Conservation (phyloP, 1,140 invertebrate genomes). For the Heliconius hewitsoni region DNA sequence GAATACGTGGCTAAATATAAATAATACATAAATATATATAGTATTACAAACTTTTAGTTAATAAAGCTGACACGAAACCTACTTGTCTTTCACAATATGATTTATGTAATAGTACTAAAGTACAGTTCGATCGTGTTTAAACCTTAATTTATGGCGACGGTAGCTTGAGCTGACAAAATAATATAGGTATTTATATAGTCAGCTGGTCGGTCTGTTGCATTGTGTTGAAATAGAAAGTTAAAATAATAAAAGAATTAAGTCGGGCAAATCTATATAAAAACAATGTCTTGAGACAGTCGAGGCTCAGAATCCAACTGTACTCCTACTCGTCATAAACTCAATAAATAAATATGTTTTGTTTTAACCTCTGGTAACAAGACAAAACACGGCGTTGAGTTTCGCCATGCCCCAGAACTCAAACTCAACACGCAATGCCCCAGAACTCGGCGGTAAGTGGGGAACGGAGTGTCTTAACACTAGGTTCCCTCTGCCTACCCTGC, state of each 20-base stretch:
- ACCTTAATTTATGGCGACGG: constrained; percentile 13
- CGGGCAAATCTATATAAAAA: not conserved
- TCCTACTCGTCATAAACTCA: no score
- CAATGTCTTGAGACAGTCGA: no score
- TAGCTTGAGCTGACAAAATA: constrained; percentile 13
- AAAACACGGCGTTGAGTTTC: no score
- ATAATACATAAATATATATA: not conserved
- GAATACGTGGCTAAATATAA: not conserved
- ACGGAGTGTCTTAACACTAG: no score
- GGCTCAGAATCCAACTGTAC: no score
- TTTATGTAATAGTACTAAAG: constrained; percentile 20
- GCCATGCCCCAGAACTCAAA: no score
- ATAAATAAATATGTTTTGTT: no score
- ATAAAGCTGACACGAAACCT: constrained; percentile 21
- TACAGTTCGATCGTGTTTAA: constrained; percentile 16
- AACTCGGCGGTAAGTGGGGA: no score
- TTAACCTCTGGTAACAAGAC: no score
- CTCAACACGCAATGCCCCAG: no score
- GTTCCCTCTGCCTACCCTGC: no score
- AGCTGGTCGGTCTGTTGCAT: not conserved
- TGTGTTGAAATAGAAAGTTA: constrained; percentile 1
- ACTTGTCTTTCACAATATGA: constrained; percentile 23
- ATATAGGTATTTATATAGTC: not conserved
- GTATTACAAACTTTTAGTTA: not conserved
- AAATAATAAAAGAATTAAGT: not conserved